phyloP scores from a whole-genome alignment of 2,888 invertebrate genomes.

The Harpalus rubripes region DNA sequence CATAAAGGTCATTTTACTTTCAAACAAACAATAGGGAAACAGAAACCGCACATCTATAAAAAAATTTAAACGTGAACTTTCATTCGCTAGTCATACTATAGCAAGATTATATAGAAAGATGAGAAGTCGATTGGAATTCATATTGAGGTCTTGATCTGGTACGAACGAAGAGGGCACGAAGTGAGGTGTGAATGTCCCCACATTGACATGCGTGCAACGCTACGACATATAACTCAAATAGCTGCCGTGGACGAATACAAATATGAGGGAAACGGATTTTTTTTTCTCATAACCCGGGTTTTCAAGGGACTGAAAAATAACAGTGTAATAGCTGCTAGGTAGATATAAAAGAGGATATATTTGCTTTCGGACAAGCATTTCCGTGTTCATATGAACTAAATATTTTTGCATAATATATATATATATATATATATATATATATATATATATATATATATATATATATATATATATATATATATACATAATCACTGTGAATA shows the following conservation, averaged over 20 bases:
- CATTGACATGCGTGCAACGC: conserved; percentile 52
- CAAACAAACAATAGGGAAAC: too few relatives aligned
- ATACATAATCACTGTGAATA: too few relatives aligned
- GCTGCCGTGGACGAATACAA: conserved; percentile 58
- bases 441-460: too few relatives aligned
- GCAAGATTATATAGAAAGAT: neutral
- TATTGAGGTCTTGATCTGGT: neutral
- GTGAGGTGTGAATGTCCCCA: neutral
- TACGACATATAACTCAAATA: conserved; percentile 42
- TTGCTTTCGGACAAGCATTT: conserved; percentile 43
- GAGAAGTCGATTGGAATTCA: neutral
- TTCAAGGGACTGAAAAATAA: conserved; percentile 39
- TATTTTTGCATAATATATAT: too few relatives aligned
- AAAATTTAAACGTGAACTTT: too few relatives aligned
- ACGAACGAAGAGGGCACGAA: neutral
- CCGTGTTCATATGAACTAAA: conserved; percentile 4
- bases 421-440: too few relatives aligned
- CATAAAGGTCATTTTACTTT: too few relatives aligned
- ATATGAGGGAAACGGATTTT: conserved; percentile 52
- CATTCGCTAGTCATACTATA: too few relatives aligned
- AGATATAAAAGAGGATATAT: conserved; percentile 17
- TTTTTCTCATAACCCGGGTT: conserved; percentile 60
- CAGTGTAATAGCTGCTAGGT: conserved; percentile 15
- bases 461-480: too few relatives aligned
- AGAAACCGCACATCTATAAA: too few relatives aligned